Evolutionary conservation across 2,888 invertebrate genomes (phyloP), one percentile per base, ranked within the genome.

Genomic region (Uropetala carovei): DNA sequence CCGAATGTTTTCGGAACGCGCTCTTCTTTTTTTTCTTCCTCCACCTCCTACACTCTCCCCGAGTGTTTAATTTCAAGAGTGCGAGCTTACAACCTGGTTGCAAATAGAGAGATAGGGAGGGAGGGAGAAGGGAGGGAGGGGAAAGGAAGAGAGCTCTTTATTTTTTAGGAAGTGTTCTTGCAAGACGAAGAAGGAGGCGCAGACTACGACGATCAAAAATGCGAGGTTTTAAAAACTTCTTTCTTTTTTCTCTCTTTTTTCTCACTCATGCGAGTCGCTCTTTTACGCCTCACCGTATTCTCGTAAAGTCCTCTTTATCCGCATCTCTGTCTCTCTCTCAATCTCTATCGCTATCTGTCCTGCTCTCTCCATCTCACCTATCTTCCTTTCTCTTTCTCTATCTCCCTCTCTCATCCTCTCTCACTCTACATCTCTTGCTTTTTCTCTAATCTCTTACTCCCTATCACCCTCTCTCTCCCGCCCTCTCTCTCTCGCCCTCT

Each of bases 1-100:
- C 75, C 22, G 75, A 75, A 75, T 75, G 75, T 75, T 75, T 75
- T 27, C 75, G 27, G 22, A 13, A 75, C 75, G 75, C 75, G 22
- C 22, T 27, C 16, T 22, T 75, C 75, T 27, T 75, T 27, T 22
- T n/a, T 75, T 27, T 22, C 75, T 14, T 10, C 75, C 75, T 27
- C 27, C 75, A 75, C 75, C 75, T 75, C 27, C 22, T 27, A 27
- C 75, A 75, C 75, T 75, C 27, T 22, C 10, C 22, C 75, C 22
- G 75, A 75, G 27, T 75, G 75, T 75, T 75, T 75, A 75, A 75
- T 75, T 75, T 75, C 75, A 75, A 43, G 43, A 43, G 43, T 43
- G 43, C 75, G 75, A 75, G 75, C 75, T 75, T 27, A 27, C 22
- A 27, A 75, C 75, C 9, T 27, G 13, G 22, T 27, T 13, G 75